phyloP scores from a whole-genome alignment of 2,888 invertebrate species.

The Chaetoderma sp. region DNA sequence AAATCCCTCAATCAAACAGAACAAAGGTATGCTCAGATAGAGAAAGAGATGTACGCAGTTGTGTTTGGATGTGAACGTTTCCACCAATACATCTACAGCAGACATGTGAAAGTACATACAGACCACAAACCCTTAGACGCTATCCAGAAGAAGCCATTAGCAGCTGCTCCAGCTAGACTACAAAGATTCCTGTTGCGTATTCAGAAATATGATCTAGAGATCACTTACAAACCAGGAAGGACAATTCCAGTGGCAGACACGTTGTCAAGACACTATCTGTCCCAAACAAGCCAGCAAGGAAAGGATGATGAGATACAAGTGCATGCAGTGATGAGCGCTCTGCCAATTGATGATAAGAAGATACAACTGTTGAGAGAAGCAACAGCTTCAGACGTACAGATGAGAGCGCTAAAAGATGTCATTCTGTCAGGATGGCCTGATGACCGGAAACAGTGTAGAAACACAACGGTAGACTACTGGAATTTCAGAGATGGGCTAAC shows the following conservation, averaged over 20 bases:
- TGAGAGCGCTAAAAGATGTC: background rate
- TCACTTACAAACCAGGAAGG: no score
- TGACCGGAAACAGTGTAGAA: constrained; percentile 11
- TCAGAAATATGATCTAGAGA: no score
- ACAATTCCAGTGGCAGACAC: no score
- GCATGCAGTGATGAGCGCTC: constrained; percentile 21
- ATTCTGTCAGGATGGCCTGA: constrained; percentile 15
- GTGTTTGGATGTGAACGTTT: constrained; percentile 9
- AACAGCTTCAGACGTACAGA: constrained; percentile 17
- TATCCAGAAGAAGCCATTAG: no score
- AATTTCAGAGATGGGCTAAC: constrained; percentile 11
- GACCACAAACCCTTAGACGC: constrained; percentile 40
- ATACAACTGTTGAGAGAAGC: constrained; percentile 21
- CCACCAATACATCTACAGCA: constrained; percentile 9
- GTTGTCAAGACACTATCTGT: no score
- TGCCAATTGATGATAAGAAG: constrained; percentile 29
- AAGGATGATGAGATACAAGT: constrained; percentile 22
- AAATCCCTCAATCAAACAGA: constrained; percentile 16
- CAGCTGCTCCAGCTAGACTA: no score
- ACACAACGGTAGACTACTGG: constrained; percentile 20
- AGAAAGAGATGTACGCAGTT: constrained; percentile 18
- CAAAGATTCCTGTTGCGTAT: no score
- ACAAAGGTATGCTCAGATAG: constrained; percentile 17
- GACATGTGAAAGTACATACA: constrained; percentile 22
- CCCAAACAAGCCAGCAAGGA: background rate